Evolutionary conservation across 2,113 vertebrate genomes (phyloP), one percentile per base, ranked within the genome.

Genomic region (Microcebus ravelobensis): DNA sequence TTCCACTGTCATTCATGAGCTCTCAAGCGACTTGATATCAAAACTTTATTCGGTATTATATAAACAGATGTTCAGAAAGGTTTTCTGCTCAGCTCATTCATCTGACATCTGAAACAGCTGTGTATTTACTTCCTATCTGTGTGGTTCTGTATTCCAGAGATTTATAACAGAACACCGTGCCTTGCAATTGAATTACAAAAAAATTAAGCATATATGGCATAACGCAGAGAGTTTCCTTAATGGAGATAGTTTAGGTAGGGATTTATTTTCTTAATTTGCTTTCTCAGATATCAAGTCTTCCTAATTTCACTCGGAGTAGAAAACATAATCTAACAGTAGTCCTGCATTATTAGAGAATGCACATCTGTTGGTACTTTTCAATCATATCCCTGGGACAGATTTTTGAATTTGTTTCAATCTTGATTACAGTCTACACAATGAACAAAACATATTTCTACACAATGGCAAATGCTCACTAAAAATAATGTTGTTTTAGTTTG

Each of bases 381-480:
- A 95, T 55, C 93, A 97, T 71, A 95, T 95, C 81, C 55, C 39
- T 82, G 68, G 71, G 94, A 95, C 90, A 97, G 95, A 97, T 95
- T 97, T 97, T 98, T 98, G 96, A 97, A 96, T 96, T 94, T 92
- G 87, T 97, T 98, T 98, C 98, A 97, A 97, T 98, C 97, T 98
- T 98, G 96, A 98, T 98, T 97, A 97, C 29, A 82, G 55, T 42
- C 81, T 71, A 96, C 96, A 98, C 97, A 98, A 97, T 97, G 97
- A 96, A 97, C 95, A 97, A 96, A 96, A 98, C 90, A 50, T 90
- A 96, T 85, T 97, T 98, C 90, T 95, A 96, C 92, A 97, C 97
- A 98, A 98, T 97, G 87, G 90, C 71, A 96, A 97, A 94, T 92
- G 50, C 36, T 96, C 92, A 82, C 59, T 95, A 84, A 96, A 97